Percentiles rank a stretch among this genome's conserved stretches.
Evolutionary conservation across 2,888 invertebrate genomes (phyloP).

Genomic region (Pterobdella sp.): DNA sequence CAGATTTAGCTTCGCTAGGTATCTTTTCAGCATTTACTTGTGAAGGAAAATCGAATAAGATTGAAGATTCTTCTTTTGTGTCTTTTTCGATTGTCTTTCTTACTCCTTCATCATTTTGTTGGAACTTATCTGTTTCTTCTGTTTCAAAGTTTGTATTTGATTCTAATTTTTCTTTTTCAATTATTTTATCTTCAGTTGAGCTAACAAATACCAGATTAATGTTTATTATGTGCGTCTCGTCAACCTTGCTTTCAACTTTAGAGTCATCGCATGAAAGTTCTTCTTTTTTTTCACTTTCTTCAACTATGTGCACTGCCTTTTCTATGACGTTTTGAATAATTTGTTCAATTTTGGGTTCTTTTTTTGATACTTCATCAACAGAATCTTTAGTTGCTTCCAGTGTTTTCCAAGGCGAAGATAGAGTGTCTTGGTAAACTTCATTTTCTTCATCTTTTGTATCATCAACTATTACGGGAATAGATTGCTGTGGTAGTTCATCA

Average conservation of each 20-base stretch:
- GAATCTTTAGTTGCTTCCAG: neutral
- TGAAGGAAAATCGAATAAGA: neutral
- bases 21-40: neutral
- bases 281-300: neutral
- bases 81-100: neutral
- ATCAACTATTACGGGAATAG: neutral
- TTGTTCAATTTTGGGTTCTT: constrained; percentile 16
- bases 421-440: too few relatives aligned
- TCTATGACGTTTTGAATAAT: neutral
- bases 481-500: neutral
- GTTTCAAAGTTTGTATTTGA: neutral
- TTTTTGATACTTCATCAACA: constrained; percentile 18
- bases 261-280: neutral
- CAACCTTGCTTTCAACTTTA: neutral
- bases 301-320: neutral
- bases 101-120: constrained; percentile 12
- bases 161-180: constrained; percentile 3
- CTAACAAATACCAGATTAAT: neutral
- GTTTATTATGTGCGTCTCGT: constrained; percentile 1
- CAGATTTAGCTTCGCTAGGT: neutral
- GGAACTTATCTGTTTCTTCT: neutral
- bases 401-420: too few relatives aligned
- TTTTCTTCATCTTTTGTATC: neutral
- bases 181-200: neutral
- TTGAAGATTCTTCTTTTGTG: neutral